Evolutionary conservation across 2,888 invertebrate genomes (phyloP), one percentile per base, ranked within the genome.

Genomic region (Mimumesa dahlbomi): DNA sequence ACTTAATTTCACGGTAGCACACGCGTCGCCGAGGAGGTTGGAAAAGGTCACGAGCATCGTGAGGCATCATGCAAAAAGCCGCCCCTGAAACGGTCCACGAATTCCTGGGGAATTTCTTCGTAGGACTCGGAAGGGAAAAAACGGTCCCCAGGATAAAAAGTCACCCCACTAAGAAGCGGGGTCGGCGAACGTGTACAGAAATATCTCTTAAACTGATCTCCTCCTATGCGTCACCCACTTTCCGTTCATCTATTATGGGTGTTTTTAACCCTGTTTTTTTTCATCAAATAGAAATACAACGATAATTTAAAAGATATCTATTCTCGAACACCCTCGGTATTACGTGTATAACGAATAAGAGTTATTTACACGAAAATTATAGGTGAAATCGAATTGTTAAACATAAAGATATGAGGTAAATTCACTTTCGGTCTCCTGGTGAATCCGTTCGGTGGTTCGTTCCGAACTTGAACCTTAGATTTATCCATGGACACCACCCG

Each of bases 31-130:
- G 64, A 75, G 57, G 70, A 78, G 79, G 76, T 83, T 84, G 82
- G 62, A 83, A 73, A 79, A 84, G 84, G 84, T 84, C 82, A 76
- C 68, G 80, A 62, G 65, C 68, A 70, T 68, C 73, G 70, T 67
- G 76, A 61, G 62, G 66, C 72, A 59, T 69, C 77, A 75, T 75
- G 80, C 86, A 87, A 87, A 87, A 87, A 87, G 82, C 81, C 83
- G 86, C 86, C 87, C 87, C 86, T 84, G 82, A 82, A 84, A 82
- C 77, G 77, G 83, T 75, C 77, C 80, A 79, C 76, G 77, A 81
- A 84, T 84, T 82, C 81, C 82, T 77, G 73, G 78, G 79, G 81
- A 79, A 82, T 84, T 84, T 83, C 79, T 80, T 75, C 66, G 62
- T 50, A 18, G 54, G 57, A 56, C 59, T 43, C 59, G 50, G 13